Percentiles rank a stretch among this genome's conserved stretches.
Conservation (phyloP, 1,140 invertebrate genomes). For the Mya arenaria region DNA sequence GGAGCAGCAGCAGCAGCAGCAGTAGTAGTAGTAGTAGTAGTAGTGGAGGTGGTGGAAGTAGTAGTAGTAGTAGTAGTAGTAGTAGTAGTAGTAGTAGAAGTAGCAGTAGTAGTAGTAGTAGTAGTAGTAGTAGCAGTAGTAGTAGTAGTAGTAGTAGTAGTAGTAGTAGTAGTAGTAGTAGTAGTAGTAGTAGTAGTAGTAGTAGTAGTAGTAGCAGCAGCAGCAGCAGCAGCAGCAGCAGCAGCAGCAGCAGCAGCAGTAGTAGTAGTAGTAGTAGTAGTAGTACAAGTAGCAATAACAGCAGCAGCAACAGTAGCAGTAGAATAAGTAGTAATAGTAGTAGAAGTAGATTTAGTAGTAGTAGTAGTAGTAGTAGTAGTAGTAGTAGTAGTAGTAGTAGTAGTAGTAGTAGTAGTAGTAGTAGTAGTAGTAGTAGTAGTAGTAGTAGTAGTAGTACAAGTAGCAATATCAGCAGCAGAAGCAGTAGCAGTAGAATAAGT, state of each 20-base stretch:
- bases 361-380: background rate
- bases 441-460: background rate
- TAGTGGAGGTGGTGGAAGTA: slow-evolving; percentile 13
- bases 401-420: background rate
- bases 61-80: slow-evolving; percentile 33
- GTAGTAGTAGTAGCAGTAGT: slow-evolving; percentile 25
- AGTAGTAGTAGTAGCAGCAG: slow-evolving; percentile 10
- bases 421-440: background rate
- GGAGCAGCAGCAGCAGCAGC: slow-evolving; percentile 20
- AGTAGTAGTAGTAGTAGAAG: slow-evolving; percentile 39
- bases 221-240: background rate
- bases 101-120: slow-evolving; percentile 12
- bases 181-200: slow-evolving; percentile 4
- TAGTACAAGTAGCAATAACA: background rate
- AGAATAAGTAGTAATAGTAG: background rate
- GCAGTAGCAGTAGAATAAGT: background rate
- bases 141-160: slow-evolving; percentile 20
- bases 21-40: slow-evolving; percentile 44
- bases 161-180: background rate
- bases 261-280: background rate
- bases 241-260: background rate
- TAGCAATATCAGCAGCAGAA: background rate
- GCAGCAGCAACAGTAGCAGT: background rate
- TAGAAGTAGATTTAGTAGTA: background rate
- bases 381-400: background rate